A percentile compares a stretch with the other conserved stretches of the same genome.
Conservation (phyloP, 2,113 vertebrate genomes). For the Aythya baeri region DNA sequence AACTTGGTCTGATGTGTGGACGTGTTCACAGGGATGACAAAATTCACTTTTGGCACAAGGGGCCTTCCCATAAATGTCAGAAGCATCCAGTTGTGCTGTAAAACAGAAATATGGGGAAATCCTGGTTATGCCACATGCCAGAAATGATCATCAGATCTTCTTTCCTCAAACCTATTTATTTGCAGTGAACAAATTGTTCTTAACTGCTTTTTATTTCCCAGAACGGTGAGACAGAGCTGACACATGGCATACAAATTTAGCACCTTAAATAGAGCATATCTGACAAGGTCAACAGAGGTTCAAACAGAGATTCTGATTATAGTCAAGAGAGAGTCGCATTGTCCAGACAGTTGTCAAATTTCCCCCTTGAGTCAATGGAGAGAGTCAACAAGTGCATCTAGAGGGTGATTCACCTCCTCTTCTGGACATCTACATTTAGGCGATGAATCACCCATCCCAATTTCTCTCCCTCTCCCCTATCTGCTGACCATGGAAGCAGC, state of each 20-base stretch:
- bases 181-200: neutral
- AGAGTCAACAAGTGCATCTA: neutral
- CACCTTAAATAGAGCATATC: neutral
- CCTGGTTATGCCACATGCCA: rapidly evolving
- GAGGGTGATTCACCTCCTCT: neutral
- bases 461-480: neutral
- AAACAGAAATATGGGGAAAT: neutral
- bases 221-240: neutral
- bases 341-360: neutral
- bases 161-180: neutral
- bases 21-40: neutral
- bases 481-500: neutral
- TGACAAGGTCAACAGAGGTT: neutral
- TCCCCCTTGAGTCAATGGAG: neutral
- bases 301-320: neutral
- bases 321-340: neutral
- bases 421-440: neutral
- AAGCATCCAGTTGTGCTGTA: neutral
- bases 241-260: rapidly evolving
- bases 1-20: neutral
- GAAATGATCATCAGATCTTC: neutral
- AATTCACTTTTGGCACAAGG: neutral
- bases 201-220: neutral
- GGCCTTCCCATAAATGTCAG: neutral
- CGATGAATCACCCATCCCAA: neutral